phyloP scores from a whole-genome alignment of 2,888 invertebrate genomes.

The Eurois occulta region DNA sequence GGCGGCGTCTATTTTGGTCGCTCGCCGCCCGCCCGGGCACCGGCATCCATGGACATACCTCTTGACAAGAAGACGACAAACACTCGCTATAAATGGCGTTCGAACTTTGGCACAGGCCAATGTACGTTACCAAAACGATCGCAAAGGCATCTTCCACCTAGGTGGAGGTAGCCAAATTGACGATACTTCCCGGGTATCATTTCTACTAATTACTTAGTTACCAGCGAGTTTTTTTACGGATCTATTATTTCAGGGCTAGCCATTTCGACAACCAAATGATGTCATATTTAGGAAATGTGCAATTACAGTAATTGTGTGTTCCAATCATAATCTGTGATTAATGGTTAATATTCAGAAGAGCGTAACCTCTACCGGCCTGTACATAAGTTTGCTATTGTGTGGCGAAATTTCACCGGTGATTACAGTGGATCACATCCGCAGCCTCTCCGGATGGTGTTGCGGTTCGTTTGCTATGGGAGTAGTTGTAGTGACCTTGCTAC shows the following conservation, averaged over 20 bases:
- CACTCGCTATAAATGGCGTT: constrained; percentile 87
- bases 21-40: constrained; percentile 87
- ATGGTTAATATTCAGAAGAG: constrained; percentile 82
- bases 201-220: constrained; percentile 4
- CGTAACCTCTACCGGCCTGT: constrained; percentile 81
- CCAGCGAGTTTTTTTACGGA: constrained; percentile 12
- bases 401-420: constrained; percentile 89
- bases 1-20: constrained; percentile 87
- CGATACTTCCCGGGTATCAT: constrained; percentile 58
- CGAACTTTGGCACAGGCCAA: constrained; percentile 80
- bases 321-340: constrained; percentile 82
- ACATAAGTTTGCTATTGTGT: constrained; percentile 81
- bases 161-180: constrained; percentile 58
- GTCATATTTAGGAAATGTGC: constrained; percentile 78
- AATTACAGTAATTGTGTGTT: constrained; percentile 77
- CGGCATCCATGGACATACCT: constrained; percentile 85
- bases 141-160: constrained; percentile 62
- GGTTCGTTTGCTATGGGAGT: constrained; percentile 79
- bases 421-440: constrained; percentile 88
- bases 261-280: constrained; percentile 69
- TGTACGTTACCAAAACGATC: constrained; percentile 70
- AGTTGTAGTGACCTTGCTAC: constrained; percentile 79
- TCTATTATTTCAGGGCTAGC: constrained; percentile 10
- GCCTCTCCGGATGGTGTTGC: constrained; percentile 86
- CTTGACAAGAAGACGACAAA: constrained; percentile 89